Conservation (phyloP, 2,797 vertebrate species). For the Centropyge bicolor region DNA sequence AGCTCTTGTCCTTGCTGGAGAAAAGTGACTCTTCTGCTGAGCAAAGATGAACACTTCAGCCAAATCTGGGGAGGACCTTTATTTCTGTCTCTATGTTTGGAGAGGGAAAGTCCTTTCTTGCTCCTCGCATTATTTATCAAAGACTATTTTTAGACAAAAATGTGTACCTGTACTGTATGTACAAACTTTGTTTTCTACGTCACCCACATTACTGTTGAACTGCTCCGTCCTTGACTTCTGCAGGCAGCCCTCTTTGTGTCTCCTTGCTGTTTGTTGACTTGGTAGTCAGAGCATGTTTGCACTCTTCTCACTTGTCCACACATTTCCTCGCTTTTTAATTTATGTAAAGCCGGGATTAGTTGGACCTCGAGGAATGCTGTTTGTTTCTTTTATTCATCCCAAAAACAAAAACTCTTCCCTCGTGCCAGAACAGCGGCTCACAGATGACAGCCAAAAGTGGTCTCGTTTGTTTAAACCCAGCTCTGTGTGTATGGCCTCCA, state of each 20-base stretch:
- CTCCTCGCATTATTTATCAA: conserved; percentile 38
- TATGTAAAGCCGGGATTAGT: conserved; percentile 77
- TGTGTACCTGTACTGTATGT: conserved; percentile 30
- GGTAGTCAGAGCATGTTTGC: conserved; percentile 59
- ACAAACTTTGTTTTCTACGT: conserved; percentile 58
- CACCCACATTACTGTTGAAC: conserved; percentile 39
- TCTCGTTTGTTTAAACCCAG: conserved; percentile 53
- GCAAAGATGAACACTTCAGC: conserved; percentile 22
- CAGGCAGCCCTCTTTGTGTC: conserved; percentile 24
- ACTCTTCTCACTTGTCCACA: conserved; percentile 57
- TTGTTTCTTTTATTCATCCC: conserved; percentile 67
- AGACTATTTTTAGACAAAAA: conserved; percentile 63
- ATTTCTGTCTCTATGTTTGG: conserved; percentile 15
- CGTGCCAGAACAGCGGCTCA: conserved; percentile 50
- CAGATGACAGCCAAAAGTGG: conserved; percentile 57
- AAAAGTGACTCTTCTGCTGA: conserved; percentile 32
- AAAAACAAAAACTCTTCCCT: conserved; percentile 58
- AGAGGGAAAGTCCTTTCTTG: conserved; percentile 22
- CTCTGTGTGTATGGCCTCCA: conserved; percentile 65
- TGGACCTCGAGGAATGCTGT: conserved; percentile 62
- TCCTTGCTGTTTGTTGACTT: conserved; percentile 31
- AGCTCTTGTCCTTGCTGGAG: conserved; percentile 27
- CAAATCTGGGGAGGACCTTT: conserved; percentile 32
- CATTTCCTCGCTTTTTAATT: conserved; percentile 59
- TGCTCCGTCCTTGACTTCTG: conserved; percentile 50